phyloP scores from a whole-genome alignment of 1,140 invertebrate species.

The Diorhabda elongata region DNA sequence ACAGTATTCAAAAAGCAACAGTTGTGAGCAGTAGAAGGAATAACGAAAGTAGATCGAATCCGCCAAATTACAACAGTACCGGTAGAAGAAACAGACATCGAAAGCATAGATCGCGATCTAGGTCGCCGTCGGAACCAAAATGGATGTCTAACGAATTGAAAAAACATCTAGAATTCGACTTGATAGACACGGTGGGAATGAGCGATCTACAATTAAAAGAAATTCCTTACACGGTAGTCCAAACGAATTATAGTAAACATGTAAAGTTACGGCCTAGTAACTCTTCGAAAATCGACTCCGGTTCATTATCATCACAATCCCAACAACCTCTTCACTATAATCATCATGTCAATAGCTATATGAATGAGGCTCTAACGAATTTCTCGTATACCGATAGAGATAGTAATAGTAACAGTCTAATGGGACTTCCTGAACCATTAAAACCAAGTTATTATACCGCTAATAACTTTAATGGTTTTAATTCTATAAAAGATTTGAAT shows the following conservation, averaged over 20 bases:
- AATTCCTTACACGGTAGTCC: slow-evolving; percentile 89
- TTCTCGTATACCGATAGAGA: slow-evolving; percentile 32
- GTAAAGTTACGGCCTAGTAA: slow-evolving; percentile 53
- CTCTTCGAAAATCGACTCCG: slow-evolving; percentile 48
- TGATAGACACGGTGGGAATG: slow-evolving; percentile 85
- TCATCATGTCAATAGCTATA: slow-evolving; percentile 16
- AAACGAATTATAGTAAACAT: slow-evolving; percentile 60
- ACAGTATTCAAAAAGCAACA: slow-evolving; percentile 60
- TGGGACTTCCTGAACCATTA: slow-evolving; percentile 28
- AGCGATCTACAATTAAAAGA: slow-evolving; percentile 82
- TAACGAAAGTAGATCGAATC: slow-evolving; percentile 21
- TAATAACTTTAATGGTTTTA: slow-evolving; percentile 23
- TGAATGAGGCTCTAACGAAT: slow-evolving; percentile 31
- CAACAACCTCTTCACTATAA: slow-evolving; percentile 22
- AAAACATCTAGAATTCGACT: slow-evolving; percentile 82
- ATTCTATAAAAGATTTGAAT: slow-evolving; percentile 31
- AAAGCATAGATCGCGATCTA: slow-evolving; percentile 65
- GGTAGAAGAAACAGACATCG: slow-evolving; percentile 56
- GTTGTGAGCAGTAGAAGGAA: slow-evolving; percentile 53
- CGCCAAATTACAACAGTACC: slow-evolving; percentile 16
- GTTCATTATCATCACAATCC: slow-evolving; percentile 19
- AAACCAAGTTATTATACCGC: slow-evolving; percentile 22
- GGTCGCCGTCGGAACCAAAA: slow-evolving; percentile 65
- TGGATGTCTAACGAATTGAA: slow-evolving; percentile 68
- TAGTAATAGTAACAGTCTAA: slow-evolving; percentile 18